These are phyloP conservation scores for Cavia aperea DNA, from an alignment of 2,113 vertebrate genomes.

Conservation along the genomic window DNA sequence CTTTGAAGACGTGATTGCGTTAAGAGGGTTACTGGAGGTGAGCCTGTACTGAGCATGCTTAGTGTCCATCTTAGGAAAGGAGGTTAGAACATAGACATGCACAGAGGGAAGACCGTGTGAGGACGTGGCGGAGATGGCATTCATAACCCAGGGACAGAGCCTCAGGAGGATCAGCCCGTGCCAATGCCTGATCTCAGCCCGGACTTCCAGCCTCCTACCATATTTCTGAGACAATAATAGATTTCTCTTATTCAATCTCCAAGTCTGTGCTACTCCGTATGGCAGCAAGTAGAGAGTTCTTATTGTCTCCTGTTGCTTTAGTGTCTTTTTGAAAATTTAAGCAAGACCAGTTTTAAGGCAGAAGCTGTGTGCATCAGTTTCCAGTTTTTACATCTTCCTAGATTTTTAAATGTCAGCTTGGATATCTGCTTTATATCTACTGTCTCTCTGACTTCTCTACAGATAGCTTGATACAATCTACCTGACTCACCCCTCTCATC, in stretches of 20 bases:
- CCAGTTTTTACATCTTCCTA: not conserved
- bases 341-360: not conserved
- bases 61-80: not conserved
- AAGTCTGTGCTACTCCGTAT: not conserved
- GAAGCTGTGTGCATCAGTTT: not conserved
- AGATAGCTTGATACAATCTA: too few relatives aligned
- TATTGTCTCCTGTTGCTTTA: not conserved
- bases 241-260: not conserved
- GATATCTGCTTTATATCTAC: not conserved
- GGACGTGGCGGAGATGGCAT: not conserved
- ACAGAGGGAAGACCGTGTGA: not conserved
- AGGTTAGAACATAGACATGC: too few relatives aligned
- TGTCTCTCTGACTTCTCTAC: not conserved
- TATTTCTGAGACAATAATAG: not conserved
- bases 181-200: not conserved
- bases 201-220: not conserved
- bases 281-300: not conserved
- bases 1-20: not conserved
- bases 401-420: not conserved
- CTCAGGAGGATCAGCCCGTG: not conserved
- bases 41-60: not conserved
- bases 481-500: not conserved
- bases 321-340: not conserved
- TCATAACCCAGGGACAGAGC: too few relatives aligned
- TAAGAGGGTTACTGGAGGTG: too few relatives aligned